Percentiles rank a stretch among this genome's conserved stretches.
Evolutionary conservation across 2,797 vertebrate species (phyloP).

Genomic region (Podargus strigoides): DNA sequence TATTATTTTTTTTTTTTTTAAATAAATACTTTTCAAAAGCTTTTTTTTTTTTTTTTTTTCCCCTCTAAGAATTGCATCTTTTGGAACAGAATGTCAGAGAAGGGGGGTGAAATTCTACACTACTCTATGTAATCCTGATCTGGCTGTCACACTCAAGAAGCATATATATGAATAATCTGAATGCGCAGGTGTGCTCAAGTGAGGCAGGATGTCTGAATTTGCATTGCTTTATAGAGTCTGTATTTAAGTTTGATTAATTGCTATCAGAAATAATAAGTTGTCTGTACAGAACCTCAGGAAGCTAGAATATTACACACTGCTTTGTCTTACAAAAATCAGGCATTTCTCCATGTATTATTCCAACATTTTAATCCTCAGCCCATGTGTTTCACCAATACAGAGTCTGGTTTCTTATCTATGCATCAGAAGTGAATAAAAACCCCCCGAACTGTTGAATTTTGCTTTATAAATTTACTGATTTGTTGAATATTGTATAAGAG

Average conservation of each 20-base stretch:
- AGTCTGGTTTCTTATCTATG: background rate
- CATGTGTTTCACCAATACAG: background rate
- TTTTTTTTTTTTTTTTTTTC: background rate
- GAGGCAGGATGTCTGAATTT: slow-evolving; percentile 41
- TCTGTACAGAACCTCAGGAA: slow-evolving; percentile 5
- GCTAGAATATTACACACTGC: background rate
- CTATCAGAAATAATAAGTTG: slow-evolving; percentile 50
- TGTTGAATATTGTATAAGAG: background rate
- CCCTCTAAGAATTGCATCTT: background rate
- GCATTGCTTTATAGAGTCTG: slow-evolving; percentile 9
- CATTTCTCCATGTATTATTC: background rate
- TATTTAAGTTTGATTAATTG: slow-evolving; percentile 63
- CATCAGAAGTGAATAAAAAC: background rate
- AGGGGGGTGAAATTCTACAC: background rate
- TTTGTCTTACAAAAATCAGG: background rate
- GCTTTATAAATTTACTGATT: background rate
- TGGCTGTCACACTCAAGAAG: background rate
- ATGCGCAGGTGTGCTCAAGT: slow-evolving; percentile 43
- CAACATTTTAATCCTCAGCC: background rate
- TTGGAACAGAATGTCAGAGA: background rate
- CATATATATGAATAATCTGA: slow-evolving; percentile 1
- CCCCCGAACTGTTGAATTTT: background rate
- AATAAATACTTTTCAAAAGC: background rate
- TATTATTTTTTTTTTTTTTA: background rate
- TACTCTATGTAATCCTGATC: background rate